These are phyloP conservation scores for Didymodactylos carnosus DNA, from an alignment of 2,888 invertebrate genomes.

Conservation along the genomic window DNA sequence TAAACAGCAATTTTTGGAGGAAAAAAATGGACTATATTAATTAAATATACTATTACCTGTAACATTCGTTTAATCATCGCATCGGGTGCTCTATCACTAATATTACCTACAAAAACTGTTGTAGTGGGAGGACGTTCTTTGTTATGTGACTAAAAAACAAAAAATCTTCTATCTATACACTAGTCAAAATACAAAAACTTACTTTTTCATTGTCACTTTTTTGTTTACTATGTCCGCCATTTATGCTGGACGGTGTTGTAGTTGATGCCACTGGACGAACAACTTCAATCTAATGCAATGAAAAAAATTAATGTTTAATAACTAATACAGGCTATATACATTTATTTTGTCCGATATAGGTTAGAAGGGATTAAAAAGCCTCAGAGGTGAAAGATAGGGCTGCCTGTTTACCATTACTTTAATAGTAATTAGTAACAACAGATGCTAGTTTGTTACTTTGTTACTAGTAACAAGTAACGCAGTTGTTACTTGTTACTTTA, in stretches of 20 bases:
- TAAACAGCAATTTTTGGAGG: not conserved
- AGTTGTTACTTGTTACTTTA: too few relatives aligned
- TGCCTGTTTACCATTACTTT: too few relatives aligned
- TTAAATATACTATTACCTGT: constrained; percentile 37
- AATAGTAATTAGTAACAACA: too few relatives aligned
- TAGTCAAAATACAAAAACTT: not conserved
- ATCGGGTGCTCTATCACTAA: constrained; percentile 80
- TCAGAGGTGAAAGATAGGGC: too few relatives aligned
- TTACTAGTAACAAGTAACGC: too few relatives aligned
- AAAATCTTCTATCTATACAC: not conserved
- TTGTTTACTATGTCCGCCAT: not conserved
- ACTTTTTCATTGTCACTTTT: not conserved
- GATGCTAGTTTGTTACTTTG: too few relatives aligned
- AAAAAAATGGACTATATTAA: not conserved
- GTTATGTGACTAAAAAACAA: not conserved
- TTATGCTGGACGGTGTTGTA: not conserved
- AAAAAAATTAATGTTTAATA: too few relatives aligned
- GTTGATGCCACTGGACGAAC: too few relatives aligned
- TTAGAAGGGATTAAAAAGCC: too few relatives aligned
- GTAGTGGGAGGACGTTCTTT: constrained; percentile 37
- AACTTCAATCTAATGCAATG: too few relatives aligned
- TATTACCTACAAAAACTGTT: constrained; percentile 91
- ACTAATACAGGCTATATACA: too few relatives aligned
- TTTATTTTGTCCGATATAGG: too few relatives aligned
- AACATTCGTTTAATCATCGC: constrained; percentile 76